These are phyloP conservation scores for Esox masquinongy DNA, from an alignment of 2,797 vertebrate species.

Conservation along the genomic window DNA sequence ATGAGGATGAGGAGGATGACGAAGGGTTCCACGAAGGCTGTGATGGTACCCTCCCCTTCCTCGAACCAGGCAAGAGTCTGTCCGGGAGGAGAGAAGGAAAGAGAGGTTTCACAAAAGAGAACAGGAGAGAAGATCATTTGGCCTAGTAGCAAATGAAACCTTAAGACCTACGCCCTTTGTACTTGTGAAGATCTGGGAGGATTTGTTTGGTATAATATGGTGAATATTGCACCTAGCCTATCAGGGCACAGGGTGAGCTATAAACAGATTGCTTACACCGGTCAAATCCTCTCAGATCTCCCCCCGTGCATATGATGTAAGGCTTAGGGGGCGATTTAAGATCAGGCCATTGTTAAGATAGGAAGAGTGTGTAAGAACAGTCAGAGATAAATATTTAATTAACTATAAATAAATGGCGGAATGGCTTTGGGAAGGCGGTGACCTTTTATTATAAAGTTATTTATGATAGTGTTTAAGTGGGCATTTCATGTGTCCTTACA, in stretches of 20 bases:
- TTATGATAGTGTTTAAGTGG: constrained; percentile 1
- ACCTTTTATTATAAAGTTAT: background rate
- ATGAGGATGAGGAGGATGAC: constrained; percentile 83
- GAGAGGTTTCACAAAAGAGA: background rate
- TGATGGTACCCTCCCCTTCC: constrained; percentile 80
- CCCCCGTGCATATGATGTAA: no score
- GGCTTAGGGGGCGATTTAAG: no score
- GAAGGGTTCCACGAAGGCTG: constrained; percentile 81
- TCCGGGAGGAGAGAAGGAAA: constrained; percentile 18
- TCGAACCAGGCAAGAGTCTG: constrained; percentile 82
- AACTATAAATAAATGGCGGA: background rate
- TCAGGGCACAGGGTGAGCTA: no score
- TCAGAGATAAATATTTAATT: background rate
- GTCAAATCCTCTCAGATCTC: no score
- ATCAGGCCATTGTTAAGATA: background rate
- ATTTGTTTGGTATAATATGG: no score
- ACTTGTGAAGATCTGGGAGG: no score
- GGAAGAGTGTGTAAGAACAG: background rate
- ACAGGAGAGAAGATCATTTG: background rate
- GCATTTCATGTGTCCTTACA: constrained; percentile 62
- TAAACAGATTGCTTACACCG: no score
- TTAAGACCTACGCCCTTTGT: no score
- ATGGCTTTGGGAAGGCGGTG: background rate
- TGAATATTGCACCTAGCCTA: no score
- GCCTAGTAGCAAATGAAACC: no score